Evolutionary conservation across 1,140 invertebrate genomes (phyloP).

Genomic region (Ptiloglossa arizonensis): DNA sequence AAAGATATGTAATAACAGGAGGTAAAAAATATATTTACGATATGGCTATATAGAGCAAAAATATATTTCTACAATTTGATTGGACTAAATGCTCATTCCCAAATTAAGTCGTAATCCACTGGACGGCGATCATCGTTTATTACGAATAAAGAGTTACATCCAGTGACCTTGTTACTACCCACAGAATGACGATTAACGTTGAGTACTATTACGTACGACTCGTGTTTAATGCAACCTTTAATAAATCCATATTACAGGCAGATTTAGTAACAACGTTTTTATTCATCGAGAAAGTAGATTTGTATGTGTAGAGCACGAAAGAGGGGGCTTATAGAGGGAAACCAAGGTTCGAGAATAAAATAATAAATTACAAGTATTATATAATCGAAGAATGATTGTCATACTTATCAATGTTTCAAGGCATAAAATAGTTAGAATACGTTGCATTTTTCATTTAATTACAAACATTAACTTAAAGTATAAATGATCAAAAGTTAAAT

Average conservation of each 20-base stretch:
- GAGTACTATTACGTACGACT: conserved; percentile 57
- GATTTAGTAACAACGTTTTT: conserved; percentile 41
- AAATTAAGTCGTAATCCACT: conserved; percentile 63
- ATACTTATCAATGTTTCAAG: no score
- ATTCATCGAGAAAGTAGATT: neutral
- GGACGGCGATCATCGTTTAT: conserved; percentile 58
- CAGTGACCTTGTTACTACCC: conserved; percentile 69
- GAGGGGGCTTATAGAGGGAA: neutral
- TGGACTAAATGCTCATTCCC: conserved; percentile 41
- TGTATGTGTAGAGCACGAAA: neutral
- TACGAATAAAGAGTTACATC: conserved; percentile 70
- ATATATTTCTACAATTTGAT: neutral
- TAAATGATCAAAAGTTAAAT: no score
- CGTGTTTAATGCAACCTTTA: conserved; percentile 58
- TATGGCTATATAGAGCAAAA: neutral
- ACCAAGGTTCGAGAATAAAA: neutral
- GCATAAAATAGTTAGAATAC: no score
- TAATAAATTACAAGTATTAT: neutral
- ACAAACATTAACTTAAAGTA: no score
- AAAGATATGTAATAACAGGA: neutral
- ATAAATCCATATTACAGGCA: conserved; percentile 46
- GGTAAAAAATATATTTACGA: neutral
- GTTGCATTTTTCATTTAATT: no score
- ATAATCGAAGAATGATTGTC: neutral
- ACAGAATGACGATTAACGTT: conserved; percentile 62